A percentile compares a stretch with the other conserved stretches of the same genome.
phyloP scores from a whole-genome alignment of 2,113 vertebrate species.

The Opisthocomus hoazin region DNA sequence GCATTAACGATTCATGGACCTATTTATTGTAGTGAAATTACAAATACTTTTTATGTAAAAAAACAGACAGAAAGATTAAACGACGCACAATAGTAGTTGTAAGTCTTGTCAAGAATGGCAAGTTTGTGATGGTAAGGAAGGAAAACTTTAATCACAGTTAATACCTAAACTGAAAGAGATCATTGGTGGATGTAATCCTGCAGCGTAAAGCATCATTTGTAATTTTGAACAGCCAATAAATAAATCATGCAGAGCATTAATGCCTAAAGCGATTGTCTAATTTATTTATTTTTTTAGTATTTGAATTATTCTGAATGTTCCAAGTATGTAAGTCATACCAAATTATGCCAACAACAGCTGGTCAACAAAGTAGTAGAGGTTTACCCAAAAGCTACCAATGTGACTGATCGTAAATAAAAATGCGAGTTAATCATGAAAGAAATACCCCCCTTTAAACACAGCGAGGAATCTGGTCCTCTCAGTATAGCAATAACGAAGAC shows the following conservation, averaged over 20 bases:
- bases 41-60: accelerated
- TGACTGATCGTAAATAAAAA: accelerated
- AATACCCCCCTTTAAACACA: accelerated
- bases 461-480: accelerated
- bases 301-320: background rate
- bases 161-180: background rate
- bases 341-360: background rate
- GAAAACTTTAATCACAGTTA: background rate
- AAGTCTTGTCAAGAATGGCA: background rate
- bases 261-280: accelerated
- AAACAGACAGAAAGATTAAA: accelerated
- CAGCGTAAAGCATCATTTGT: accelerated
- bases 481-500: accelerated
- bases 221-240: background rate
- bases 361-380: no score
- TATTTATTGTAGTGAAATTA: accelerated
- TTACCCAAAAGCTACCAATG: background rate
- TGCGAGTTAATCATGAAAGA: accelerated
- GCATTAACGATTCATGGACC: no score
- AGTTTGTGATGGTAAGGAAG: background rate
- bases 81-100: accelerated
- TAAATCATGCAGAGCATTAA: background rate
- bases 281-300: background rate
- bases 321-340: background rate
- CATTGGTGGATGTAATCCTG: background rate